phyloP scores from a whole-genome alignment of 2,113 vertebrate genomes.

The Otis tarda region DNA sequence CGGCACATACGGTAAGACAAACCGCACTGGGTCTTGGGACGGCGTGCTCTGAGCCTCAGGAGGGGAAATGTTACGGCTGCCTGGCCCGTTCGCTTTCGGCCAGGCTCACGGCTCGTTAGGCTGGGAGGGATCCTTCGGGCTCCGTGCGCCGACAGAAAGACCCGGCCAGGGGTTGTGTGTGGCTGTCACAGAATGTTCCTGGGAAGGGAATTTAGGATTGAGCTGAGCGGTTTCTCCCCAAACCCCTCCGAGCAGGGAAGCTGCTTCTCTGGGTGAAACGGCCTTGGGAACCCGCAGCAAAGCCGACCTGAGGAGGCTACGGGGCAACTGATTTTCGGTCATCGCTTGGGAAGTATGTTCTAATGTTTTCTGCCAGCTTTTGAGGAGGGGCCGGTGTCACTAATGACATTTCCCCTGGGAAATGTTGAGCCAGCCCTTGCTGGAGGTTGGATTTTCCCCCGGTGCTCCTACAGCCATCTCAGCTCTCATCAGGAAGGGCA shows the following conservation, averaged over 20 bases:
- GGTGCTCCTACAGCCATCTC: not conserved
- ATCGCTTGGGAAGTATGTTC: not conserved
- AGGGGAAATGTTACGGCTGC: not conserved
- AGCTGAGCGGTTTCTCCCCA: not conserved
- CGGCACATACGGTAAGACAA: not conserved
- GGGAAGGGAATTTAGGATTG: not conserved
- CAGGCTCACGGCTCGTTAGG: not conserved
- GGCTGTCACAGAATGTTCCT: not conserved
- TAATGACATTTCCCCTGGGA: not conserved
- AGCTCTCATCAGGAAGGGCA: not conserved
- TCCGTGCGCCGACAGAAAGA: rapidly evolving
- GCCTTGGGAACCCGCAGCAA: not conserved
- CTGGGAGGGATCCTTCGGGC: not conserved
- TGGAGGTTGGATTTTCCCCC: not conserved
- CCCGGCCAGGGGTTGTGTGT: not conserved
- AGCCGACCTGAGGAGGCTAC: not conserved
- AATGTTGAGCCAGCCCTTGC: not conserved
- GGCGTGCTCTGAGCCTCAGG: not conserved
- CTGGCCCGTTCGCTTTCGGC: not conserved
- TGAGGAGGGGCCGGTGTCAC: not conserved
- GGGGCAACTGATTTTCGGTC: not conserved
- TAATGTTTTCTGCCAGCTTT: not conserved
- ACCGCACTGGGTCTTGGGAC: rapidly evolving
- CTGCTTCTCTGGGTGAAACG: not conserved
- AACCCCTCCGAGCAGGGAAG: not conserved